Evolutionary conservation across 2,888 invertebrate genomes (phyloP).

Genomic region (Nomada ferruginata): DNA sequence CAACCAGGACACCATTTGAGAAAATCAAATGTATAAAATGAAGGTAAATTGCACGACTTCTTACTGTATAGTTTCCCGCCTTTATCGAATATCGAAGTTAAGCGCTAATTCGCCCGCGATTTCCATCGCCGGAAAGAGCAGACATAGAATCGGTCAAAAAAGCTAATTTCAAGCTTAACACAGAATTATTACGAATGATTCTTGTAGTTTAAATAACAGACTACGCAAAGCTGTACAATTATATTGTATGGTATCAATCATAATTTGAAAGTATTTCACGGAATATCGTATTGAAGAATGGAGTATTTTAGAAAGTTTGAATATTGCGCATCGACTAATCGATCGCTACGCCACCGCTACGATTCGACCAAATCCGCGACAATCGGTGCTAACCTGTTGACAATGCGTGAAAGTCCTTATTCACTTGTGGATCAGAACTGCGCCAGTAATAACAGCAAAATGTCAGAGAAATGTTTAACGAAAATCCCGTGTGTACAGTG

Average conservation of each 20-base stretch:
- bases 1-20: neutral
- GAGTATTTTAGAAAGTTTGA: neutral
- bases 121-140: neutral
- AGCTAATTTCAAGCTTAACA: neutral
- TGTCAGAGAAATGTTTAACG: neutral
- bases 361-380: neutral
- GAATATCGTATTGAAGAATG: neutral
- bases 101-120: neutral
- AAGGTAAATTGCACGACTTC: neutral
- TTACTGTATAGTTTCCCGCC: constrained; percentile 11
- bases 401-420: neutral
- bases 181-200: neutral
- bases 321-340: constrained; percentile 3
- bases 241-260: neutral
- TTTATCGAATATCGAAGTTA: neutral
- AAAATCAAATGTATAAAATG: too few relatives aligned
- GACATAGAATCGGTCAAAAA: constrained; percentile 8
- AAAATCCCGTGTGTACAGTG: neutral
- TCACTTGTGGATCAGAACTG: neutral
- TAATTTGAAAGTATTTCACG: neutral
- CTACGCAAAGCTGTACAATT: neutral
- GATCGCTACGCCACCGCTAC: constrained; percentile 20
- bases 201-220: neutral
- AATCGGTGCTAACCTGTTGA: neutral
- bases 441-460: neutral